These are phyloP conservation scores for Protaetia brevitarsis DNA, from an alignment of 1,140 invertebrate species.

Conservation along the genomic window DNA sequence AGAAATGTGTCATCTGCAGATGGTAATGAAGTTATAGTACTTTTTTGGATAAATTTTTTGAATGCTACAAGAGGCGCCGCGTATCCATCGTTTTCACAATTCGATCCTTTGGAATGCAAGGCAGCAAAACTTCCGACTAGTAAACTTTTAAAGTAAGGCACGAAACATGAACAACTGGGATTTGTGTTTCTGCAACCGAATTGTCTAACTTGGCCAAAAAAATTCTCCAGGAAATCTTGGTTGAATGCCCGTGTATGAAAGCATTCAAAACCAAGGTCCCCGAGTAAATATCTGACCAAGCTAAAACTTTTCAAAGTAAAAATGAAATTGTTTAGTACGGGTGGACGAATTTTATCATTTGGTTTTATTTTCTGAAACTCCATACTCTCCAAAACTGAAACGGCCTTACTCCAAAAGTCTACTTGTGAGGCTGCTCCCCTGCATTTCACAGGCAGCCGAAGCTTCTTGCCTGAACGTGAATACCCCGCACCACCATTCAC, in stretches of 20 bases:
- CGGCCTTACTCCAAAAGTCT: conserved; percentile 20
- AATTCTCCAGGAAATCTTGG: conserved; percentile 31
- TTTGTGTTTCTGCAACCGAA: conserved; percentile 3
- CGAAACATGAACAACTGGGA: neutral
- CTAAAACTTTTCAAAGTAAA: conserved; percentile 25
- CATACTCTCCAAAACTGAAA: neutral
- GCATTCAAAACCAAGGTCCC: conserved; percentile 13
- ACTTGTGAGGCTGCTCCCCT: no score
- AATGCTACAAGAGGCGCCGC: no score
- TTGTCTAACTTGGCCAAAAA: conserved; percentile 28
- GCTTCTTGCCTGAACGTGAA: no score
- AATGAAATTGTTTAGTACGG: conserved; percentile 26
- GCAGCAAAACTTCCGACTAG: neutral
- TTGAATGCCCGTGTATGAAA: no score
- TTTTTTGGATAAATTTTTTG: no score
- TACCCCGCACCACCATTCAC: no score
- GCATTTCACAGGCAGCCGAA: no score
- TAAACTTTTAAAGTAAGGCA: neutral
- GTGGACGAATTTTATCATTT: conserved; percentile 2
- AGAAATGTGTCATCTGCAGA: no score
- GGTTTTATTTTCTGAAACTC: neutral
- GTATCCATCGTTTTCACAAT: no score
- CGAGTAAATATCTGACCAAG: conserved; percentile 12
- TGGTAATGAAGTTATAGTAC: no score
- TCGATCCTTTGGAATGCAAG: no score